Evolutionary conservation across 2,888 invertebrate genomes (phyloP).

Genomic region (Trachelus troglodyta): DNA sequence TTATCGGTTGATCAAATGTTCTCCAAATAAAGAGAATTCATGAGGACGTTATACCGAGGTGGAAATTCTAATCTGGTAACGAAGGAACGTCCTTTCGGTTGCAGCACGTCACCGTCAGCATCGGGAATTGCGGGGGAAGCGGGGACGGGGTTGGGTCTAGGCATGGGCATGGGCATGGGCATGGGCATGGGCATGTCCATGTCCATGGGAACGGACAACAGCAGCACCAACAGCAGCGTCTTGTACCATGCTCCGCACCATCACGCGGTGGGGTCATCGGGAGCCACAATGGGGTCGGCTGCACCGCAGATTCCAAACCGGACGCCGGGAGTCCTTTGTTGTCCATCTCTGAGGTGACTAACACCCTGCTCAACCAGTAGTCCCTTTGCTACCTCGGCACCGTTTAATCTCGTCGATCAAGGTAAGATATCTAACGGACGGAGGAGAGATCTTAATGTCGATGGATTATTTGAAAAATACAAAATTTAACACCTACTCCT

Average conservation of each 20-base stretch:
- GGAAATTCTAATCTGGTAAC: constrained; percentile 18
- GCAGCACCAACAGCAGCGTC: constrained; percentile 62
- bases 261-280: constrained; percentile 44
- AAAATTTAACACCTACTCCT: neutral
- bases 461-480: neutral
- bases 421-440: constrained; percentile 29
- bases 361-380: constrained; percentile 78
- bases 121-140: constrained; percentile 48
- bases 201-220: constrained; percentile 45
- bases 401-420: constrained; percentile 37
- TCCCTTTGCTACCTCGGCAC: constrained; percentile 43
- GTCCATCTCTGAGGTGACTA: constrained; percentile 84
- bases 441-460: neutral
- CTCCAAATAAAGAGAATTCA: neutral
- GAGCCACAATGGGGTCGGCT: constrained; percentile 61
- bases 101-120: constrained; percentile 63
- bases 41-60: neutral
- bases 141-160: constrained; percentile 45
- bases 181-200: constrained; percentile 46
- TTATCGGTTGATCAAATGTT: neutral
- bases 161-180: constrained; percentile 44
- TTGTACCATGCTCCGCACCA: constrained; percentile 66
- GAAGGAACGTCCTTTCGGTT: constrained; percentile 56
- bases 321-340: constrained; percentile 76
- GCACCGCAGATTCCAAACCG: constrained; percentile 67